Percentiles rank a stretch among this genome's conserved stretches.
Evolutionary conservation across 2,888 invertebrate genomes (phyloP).

Genomic region (Meta bourneti): DNA sequence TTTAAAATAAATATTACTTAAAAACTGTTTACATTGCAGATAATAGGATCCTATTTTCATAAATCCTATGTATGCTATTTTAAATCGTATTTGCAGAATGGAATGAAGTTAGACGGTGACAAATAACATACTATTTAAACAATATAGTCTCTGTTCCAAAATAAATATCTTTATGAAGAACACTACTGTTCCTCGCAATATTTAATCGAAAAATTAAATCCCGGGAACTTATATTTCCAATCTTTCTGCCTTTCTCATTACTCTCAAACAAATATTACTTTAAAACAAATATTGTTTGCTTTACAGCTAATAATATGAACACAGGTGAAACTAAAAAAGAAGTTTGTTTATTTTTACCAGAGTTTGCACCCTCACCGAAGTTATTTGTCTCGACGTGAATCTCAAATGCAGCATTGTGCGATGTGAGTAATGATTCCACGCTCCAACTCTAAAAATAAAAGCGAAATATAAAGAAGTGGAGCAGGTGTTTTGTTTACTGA

Average conservation of each 20-base stretch:
- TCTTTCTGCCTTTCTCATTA: background rate
- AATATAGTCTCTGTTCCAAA: no score
- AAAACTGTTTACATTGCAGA: background rate
- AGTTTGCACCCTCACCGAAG: background rate
- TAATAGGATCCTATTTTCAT: background rate
- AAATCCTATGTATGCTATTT: no score
- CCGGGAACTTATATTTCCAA: no score
- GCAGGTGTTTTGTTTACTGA: constrained; percentile 57
- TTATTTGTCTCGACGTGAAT: background rate
- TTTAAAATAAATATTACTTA: background rate
- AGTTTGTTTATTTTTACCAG: background rate
- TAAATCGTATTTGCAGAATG: no score
- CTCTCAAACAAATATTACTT: background rate
- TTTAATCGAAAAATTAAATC: no score
- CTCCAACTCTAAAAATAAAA: background rate
- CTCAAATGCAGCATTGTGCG: background rate
- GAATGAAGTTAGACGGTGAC: no score
- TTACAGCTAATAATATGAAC: background rate
- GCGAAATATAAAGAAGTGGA: constrained; percentile 3
- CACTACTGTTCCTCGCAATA: no score
- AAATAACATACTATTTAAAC: no score
- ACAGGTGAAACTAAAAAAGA: background rate
- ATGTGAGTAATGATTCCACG: background rate
- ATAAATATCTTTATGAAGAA: no score
- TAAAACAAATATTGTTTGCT: background rate